Conservation (phyloP, 2,797 vertebrate species). For the Smutsia temminckii region DNA sequence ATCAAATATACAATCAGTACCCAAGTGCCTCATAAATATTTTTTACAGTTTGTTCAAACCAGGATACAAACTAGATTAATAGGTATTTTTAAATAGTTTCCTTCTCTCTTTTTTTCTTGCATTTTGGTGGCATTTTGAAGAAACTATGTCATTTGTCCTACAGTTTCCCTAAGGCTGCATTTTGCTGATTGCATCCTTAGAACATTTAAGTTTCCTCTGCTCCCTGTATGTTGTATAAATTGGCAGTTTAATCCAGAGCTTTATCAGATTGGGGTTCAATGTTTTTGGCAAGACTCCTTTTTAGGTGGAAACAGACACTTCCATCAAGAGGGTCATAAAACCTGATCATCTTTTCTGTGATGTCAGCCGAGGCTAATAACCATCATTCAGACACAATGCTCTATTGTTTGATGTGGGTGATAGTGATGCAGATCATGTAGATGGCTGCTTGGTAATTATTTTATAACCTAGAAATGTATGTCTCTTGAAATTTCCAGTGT, state of each 20-base stretch:
- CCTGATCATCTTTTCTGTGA: background rate
- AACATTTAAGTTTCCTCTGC: background rate
- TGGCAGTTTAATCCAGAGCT: background rate
- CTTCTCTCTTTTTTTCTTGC: background rate
- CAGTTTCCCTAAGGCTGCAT: background rate
- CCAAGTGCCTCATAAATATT: conserved; percentile 10
- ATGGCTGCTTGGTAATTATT: background rate
- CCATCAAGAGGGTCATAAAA: background rate
- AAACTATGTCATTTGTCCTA: background rate
- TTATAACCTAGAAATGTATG: background rate
- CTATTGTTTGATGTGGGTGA: background rate
- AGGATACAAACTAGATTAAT: background rate
- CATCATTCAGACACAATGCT: background rate
- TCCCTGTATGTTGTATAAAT: background rate
- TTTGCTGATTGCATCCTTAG: conserved; percentile 11
- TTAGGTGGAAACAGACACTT: background rate
- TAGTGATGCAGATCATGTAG: background rate
- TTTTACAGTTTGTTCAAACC: conserved; percentile 51
- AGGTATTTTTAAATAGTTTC: background rate
- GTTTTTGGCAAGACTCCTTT: background rate
- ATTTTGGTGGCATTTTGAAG: background rate
- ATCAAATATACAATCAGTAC: conserved; percentile 31
- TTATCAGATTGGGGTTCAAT: background rate
- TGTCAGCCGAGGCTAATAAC: background rate
- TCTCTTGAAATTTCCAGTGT: conserved; percentile 3